These are phyloP conservation scores for Maniola jurtina DNA, from an alignment of 1,140 invertebrate genomes.

Conservation along the genomic window DNA sequence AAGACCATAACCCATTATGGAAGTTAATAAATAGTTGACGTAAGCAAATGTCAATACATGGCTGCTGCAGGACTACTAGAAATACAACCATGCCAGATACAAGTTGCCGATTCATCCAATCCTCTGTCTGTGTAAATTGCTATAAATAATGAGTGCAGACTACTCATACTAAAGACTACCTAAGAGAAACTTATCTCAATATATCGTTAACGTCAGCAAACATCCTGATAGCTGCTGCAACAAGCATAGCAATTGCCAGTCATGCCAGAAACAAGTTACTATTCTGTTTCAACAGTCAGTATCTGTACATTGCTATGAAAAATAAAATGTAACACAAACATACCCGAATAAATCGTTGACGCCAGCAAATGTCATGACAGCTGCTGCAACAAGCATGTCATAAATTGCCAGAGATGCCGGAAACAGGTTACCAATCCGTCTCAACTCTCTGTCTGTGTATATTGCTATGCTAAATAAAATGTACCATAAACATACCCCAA, in stretches of 20 bases:
- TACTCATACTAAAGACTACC: no score
- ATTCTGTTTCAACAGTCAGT: constrained; percentile 93
- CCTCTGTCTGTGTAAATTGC: constrained; percentile 91
- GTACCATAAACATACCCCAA: constrained; percentile 70
- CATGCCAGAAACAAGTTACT: constrained; percentile 97
- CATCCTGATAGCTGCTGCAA: constrained; percentile 96
- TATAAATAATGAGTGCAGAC: constrained; percentile 3
- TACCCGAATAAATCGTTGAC: no score
- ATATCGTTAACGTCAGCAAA: constrained; percentile 94
- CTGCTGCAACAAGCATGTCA: constrained; percentile 67
- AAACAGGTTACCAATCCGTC: constrained; percentile 96
- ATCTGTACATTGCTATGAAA: constrained; percentile 97
- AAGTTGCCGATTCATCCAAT: constrained; percentile 95
- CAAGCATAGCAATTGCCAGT: constrained; percentile 95
- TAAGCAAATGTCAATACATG: constrained; percentile 96
- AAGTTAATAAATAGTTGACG: constrained; percentile 91
- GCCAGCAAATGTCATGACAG: no score
- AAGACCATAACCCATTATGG: no score
- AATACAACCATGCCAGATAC: constrained; percentile 96
- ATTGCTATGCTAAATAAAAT: background rate
- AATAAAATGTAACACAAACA: constrained; percentile 86
- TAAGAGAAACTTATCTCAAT: constrained; percentile 78
- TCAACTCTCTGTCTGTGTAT: constrained; percentile 94
- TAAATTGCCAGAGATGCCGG: constrained; percentile 91
- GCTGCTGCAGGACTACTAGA: constrained; percentile 96